Base-by-base conservation (phyloP, 1,140 invertebrate genomes). In the Pomacea maculata region DNA sequence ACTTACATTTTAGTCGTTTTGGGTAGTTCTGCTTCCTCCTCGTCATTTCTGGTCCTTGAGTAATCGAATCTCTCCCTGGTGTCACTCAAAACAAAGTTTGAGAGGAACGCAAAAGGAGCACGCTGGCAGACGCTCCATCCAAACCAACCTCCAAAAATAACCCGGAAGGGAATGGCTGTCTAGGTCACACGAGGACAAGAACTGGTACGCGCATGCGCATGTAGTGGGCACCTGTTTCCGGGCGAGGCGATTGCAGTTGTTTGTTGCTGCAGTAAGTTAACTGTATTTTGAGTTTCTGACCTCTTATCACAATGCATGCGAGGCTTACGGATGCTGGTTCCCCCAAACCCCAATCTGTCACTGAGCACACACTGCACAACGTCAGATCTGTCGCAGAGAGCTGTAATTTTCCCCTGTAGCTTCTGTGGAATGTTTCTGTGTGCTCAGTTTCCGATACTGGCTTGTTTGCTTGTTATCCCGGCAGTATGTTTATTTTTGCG, bases 1-100 rank as follows among this genome's bases (percentile, higher is more conserved):
- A 92, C 93, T 93, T 93, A 94, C 93, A 93, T 93, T 94, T 93
- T 92, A 94, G 93, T 85, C 93, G 91, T 89, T 94, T 94, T 45
- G 93, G 93, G 87, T 93, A 93, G 88, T 93, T 92, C 90, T 94
- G 93, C 90, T 94, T 94, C 85, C 93, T 91, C 86, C 93, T 92
- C 83, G 93, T 93, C 93, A 94, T 94, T 87, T 74, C 73, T 57
- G 72, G 54, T 63, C 55, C 81, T 52, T n/a, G 21, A 63, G 29
- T 55, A 71, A 75, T 80, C 73, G 29, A 75, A 81, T 81, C 55
- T 12, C 45, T 76, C 57, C 55, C 55, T 71, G 55, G 61, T 63
- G 64, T 71, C 80, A 63, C 74, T 77, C 65, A 77, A 81, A 84
- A 70, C 77, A 72, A 80, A 82, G 82, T 86, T 86, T 84, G 83